These are phyloP conservation scores for Hemitrygon akajei DNA, from an alignment of 2,797 vertebrate genomes.

Conservation along the genomic window DNA sequence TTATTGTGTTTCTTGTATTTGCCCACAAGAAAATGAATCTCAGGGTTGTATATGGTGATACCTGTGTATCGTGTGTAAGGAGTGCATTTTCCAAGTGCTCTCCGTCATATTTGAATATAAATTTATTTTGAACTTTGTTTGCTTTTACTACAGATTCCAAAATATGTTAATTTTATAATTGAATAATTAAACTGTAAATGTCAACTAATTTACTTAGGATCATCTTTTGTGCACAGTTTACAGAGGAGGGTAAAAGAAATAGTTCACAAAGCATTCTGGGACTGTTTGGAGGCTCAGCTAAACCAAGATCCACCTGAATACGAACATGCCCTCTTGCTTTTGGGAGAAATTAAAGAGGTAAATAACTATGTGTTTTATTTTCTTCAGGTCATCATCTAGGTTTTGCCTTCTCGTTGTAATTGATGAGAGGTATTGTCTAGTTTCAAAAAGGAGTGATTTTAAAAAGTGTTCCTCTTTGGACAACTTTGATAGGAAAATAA, in stretches of 20 bases:
- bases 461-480: neutral
- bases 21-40: too few species aligned
- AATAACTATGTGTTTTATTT: slow-evolving; percentile 33
- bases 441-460: neutral
- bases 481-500: neutral
- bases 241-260: slow-evolving; percentile 68
- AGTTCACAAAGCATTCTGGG: slow-evolving; percentile 88
- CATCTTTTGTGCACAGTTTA: slow-evolving; percentile 56
- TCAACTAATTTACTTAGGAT: neutral
- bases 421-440: neutral
- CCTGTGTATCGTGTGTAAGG: too few species aligned
- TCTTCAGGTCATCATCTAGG: neutral
- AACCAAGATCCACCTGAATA: slow-evolving; percentile 80
- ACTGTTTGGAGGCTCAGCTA: slow-evolving; percentile 75
- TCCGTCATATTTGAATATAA: too few species aligned
- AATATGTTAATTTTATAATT: neutral
- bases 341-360: slow-evolving; percentile 89
- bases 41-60: too few species aligned
- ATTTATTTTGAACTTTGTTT: too few species aligned
- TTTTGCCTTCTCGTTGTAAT: neutral
- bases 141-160: neutral
- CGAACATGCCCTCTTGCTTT: slow-evolving; percentile 75
- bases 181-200: neutral
- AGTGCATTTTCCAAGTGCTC: too few species aligned
- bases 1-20: too few species aligned